phyloP scores from a whole-genome alignment of 2,797 vertebrate genomes.

The Melanotaenia pygmaea region DNA sequence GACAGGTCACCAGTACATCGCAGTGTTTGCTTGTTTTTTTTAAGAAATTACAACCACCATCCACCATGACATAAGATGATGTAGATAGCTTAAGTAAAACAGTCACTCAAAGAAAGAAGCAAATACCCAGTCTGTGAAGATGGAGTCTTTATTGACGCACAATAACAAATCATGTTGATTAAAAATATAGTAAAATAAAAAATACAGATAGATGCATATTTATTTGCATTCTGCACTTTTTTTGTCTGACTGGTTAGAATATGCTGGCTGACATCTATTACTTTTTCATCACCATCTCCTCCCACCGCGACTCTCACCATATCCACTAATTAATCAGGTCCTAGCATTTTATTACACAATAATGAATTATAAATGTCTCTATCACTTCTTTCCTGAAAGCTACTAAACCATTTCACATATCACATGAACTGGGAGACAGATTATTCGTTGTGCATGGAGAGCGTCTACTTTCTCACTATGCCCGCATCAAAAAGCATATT shows the following conservation, averaged over 20 bases:
- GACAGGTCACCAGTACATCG: no score
- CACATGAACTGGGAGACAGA: conserved; percentile 9
- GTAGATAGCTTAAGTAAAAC: neutral
- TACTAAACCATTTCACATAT: conserved; percentile 13
- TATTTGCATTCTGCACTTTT: conserved; percentile 18
- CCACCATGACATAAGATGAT: neutral
- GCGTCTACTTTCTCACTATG: conserved; percentile 23
- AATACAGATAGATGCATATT: conserved; percentile 2
- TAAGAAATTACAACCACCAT: neutral
- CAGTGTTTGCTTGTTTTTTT: no score
- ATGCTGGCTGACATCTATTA: conserved; percentile 7
- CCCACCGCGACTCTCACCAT: conserved; percentile 21
- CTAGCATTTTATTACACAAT: conserved; percentile 44
- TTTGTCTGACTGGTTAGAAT: conserved; percentile 42
- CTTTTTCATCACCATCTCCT: conserved; percentile 27
- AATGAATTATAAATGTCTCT: conserved; percentile 43
- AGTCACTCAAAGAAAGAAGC: neutral
- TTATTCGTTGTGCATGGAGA: conserved; percentile 15
- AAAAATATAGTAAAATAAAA: conserved; percentile 9
- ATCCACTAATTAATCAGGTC: conserved; percentile 58
- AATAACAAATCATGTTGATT: neutral
- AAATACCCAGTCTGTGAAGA: neutral
- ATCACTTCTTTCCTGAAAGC: neutral
- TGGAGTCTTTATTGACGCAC: neutral
- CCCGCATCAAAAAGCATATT: conserved; percentile 39